Conservation (phyloP, 2,113 vertebrate genomes). For the Garra rufa region DNA sequence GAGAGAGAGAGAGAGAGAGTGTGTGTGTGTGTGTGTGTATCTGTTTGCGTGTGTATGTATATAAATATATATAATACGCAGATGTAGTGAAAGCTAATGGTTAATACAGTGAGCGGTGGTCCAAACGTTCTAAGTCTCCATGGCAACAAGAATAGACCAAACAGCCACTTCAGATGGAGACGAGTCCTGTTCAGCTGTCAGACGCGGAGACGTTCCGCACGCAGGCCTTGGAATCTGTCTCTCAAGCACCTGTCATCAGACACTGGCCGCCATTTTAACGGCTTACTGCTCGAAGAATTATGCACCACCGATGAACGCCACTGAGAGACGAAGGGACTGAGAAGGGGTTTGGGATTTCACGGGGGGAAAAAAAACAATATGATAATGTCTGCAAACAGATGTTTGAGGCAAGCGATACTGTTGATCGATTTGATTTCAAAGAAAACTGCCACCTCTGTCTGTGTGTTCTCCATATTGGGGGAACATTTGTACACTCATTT, state of each 20-base stretch:
- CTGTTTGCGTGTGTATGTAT: slow-evolving; percentile 18
- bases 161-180: slow-evolving; percentile 40
- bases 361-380: slow-evolving; percentile 19
- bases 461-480: slow-evolving; percentile 68
- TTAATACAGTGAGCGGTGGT: slow-evolving; percentile 26
- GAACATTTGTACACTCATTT: slow-evolving; percentile 80
- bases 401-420: slow-evolving; percentile 30
- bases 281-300: neutral
- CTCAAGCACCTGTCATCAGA: slow-evolving; percentile 35
- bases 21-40: slow-evolving; percentile 5
- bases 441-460: slow-evolving; percentile 75
- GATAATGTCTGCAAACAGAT: slow-evolving; percentile 9
- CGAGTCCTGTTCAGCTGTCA: slow-evolving; percentile 9
- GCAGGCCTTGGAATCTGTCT: slow-evolving; percentile 10
- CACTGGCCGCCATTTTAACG: slow-evolving; percentile 20
- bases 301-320: neutral
- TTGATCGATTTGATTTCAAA: slow-evolving; percentile 38
- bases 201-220: neutral
- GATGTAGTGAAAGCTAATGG: slow-evolving; percentile 17
- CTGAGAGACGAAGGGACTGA: neutral
- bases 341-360: neutral
- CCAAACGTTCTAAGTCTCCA: slow-evolving; percentile 38
- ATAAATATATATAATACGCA: neutral
- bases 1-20: neutral
- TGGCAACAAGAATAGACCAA: slow-evolving; percentile 37